Percentiles rank a stretch among this genome's conserved stretches.
These are phyloP conservation scores for Xestia rhomboidea DNA, from an alignment of 2,888 invertebrate species.

Conservation along the genomic window DNA sequence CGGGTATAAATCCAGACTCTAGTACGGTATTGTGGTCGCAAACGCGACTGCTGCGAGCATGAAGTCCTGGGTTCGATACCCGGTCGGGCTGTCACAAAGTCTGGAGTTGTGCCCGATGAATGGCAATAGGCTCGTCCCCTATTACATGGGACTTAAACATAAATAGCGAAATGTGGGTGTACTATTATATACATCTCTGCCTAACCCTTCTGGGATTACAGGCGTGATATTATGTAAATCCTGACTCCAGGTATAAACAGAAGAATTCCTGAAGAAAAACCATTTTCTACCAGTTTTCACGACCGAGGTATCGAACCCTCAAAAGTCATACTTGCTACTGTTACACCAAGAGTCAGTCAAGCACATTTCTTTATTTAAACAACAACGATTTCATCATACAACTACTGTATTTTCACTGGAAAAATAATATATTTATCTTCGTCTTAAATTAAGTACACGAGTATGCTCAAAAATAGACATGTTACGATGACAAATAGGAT, in stretches of 20 bases:
- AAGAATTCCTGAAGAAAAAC: background rate
- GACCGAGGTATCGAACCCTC: background rate
- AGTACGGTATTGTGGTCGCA: background rate
- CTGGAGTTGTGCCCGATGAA: no score
- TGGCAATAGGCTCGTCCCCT: no score
- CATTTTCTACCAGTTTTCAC: background rate
- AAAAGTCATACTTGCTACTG: background rate
- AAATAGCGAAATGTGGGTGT: no score
- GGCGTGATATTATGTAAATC: background rate
- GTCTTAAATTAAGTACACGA: slow-evolving; percentile 28
- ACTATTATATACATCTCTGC: no score
- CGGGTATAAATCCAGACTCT: background rate
- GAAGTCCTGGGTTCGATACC: background rate
- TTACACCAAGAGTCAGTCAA: no score
- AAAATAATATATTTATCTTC: background rate
- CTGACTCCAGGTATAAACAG: fast-evolving
- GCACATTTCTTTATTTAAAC: background rate
- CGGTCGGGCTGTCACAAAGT: background rate
- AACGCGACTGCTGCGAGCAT: background rate
- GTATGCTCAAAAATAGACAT: slow-evolving; percentile 20
- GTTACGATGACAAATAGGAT: background rate
- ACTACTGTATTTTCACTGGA: slow-evolving; percentile 8
- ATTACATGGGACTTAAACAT: no score
- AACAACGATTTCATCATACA: background rate
- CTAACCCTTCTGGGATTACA: no score